Evolutionary conservation across 2,888 invertebrate genomes (phyloP).

Genomic region (Crossocerus cetratus): DNA sequence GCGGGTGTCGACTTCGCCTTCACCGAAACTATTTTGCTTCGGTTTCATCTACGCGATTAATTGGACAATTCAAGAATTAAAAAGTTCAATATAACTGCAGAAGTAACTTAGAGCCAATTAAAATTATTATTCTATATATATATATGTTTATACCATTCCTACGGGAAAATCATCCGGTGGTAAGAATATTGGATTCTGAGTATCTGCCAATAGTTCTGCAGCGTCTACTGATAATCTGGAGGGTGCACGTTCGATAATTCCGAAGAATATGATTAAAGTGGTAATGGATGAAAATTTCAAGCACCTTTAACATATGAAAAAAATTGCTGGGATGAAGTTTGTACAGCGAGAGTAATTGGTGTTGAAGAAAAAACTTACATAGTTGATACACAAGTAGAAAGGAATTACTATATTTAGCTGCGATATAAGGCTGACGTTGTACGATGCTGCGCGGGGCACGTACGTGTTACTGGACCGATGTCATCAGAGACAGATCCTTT

Average conservation of each 20-base stretch:
- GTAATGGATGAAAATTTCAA: background rate
- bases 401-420: no score
- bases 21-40: slow-evolving; percentile 4
- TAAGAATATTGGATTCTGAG: slow-evolving; percentile 17
- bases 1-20: background rate
- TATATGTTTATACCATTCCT: slow-evolving; percentile 14
- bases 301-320: slow-evolving; percentile 8
- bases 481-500: slow-evolving; percentile 19
- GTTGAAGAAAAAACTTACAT: background rate
- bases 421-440: background rate
- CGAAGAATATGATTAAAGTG: slow-evolving; percentile 1
- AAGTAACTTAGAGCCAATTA: background rate
- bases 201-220: slow-evolving; percentile 2
- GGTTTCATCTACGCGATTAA: slow-evolving; percentile 24
- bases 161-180: slow-evolving; percentile 13
- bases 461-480: slow-evolving; percentile 54
- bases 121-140: background rate
- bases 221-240: slow-evolving; percentile 9
- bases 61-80: background rate
- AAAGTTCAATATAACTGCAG: background rate
- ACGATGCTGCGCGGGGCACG: slow-evolving; percentile 8
- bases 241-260: background rate
- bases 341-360: background rate
- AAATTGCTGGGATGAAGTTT: background rate
- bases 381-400: background rate